Evolutionary conservation across 2,113 vertebrate genomes (phyloP).

Genomic region (Malaclemys terrapin): DNA sequence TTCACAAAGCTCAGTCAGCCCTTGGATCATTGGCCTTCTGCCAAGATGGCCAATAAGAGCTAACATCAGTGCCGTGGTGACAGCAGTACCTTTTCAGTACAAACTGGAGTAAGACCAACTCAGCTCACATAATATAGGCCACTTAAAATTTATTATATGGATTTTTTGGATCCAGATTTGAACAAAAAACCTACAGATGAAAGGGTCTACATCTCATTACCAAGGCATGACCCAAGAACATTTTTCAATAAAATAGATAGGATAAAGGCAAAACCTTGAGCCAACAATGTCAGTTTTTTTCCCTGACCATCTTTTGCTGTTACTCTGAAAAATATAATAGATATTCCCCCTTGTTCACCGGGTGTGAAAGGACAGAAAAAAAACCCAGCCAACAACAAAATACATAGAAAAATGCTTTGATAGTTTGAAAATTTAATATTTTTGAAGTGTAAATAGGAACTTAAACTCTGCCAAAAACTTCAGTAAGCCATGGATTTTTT

Average conservation of each 20-base stretch:
- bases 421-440: neutral
- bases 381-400: neutral
- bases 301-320: neutral
- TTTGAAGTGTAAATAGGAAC: neutral
- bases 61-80: neutral
- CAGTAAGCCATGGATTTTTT: neutral
- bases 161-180: neutral
- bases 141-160: neutral
- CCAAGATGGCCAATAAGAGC: neutral
- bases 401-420: neutral
- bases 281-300: neutral
- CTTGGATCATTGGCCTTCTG: neutral
- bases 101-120: neutral
- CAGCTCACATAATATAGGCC: neutral
- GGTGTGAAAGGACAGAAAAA: neutral
- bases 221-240: neutral
- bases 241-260: neutral
- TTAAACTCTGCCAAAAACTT: neutral
- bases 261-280: neutral
- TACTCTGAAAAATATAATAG: neutral
- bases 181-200: neutral
- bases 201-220: neutral
- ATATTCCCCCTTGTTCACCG: neutral
- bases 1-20: neutral
- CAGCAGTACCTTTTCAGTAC: neutral